A percentile compares a stretch with the other conserved stretches of the same genome.
Evolutionary conservation across 2,797 vertebrate species (phyloP).

Genomic region (Polyboroides typus): DNA sequence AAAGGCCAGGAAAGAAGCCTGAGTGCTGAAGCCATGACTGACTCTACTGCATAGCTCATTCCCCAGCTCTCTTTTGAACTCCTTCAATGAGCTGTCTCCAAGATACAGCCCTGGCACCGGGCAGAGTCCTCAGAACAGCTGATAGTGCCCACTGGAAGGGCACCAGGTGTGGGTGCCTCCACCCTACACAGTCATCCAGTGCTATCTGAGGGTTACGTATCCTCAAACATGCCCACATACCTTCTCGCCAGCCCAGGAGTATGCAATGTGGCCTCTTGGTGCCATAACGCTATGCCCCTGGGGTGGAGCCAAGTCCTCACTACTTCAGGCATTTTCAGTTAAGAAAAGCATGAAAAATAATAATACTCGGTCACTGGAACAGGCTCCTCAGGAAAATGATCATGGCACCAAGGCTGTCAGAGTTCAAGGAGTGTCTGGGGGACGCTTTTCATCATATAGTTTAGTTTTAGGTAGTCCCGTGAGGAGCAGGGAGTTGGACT

Average conservation of each 20-base stretch:
- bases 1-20: background rate
- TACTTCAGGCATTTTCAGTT: background rate
- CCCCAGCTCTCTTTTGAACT: background rate
- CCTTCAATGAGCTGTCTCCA: background rate
- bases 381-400: background rate
- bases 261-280: background rate
- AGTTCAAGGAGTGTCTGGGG: background rate
- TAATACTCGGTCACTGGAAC: background rate
- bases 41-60: background rate
- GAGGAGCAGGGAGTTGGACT: background rate
- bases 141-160: background rate
- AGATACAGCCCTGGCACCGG: background rate
- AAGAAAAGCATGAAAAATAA: background rate
- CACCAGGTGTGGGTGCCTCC: background rate
- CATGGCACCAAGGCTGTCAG: background rate
- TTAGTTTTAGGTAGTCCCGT: background rate
- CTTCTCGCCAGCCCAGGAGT: background rate
- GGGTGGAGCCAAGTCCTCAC: background rate
- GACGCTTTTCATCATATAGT: background rate
- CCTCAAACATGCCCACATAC: background rate
- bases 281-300: background rate
- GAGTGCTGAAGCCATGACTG: background rate
- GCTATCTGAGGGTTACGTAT: background rate
- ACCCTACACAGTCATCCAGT: background rate
- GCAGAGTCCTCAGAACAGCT: background rate